Base-by-base conservation (phyloP, 2,797 vertebrate species). In the Eptatretus atami region DNA sequence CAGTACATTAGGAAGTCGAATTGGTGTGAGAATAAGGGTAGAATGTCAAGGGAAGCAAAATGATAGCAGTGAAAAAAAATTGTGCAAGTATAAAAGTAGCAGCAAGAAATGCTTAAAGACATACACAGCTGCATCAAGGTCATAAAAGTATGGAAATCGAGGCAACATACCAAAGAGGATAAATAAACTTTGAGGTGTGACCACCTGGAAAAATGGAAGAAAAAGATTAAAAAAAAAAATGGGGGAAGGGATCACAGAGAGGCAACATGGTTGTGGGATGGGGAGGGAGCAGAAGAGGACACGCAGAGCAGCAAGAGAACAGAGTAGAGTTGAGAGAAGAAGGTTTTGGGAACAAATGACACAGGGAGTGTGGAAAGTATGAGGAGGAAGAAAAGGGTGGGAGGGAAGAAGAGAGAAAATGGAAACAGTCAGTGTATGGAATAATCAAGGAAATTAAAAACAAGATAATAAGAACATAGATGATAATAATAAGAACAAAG, bases 101-200 rank as follows among this genome's bases (percentile, higher is more conserved):
- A 82, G 78, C 78, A 78, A 76, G 74, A 80, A 76, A 78, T 79
- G 54, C 53, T 44, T 44, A 44, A 44, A 44, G 31, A 44, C 31
- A 44, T 44, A 44, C 31, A 44, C 6, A 44, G 31, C 31, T 44
- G 31, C 6, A 44, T 44, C 31, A 44, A 44, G 31, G 6, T 44
- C 31, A 44, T 63, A 66, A 80, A 83, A 84, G 80, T 83, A 90
- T 80, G 87, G 84, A 82, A 83, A 82, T 81, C 83, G 85, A 81
- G 77, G 85, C 83, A 87, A 93, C 86, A 94, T 92, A 94, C 86
- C 87, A 86, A 94, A 96, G 83, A 96, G 87, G 83, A 86, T 92
- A 94, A 96, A 93, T 81, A 94, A 84, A 92, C 86, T 94, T 87
- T 93, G 88, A 82, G 88, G 88, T 86, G 87, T 90, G 84, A 95